These are phyloP conservation scores for Eubasilissa splendida DNA, from an alignment of 2,888 invertebrate species.

Conservation along the genomic window DNA sequence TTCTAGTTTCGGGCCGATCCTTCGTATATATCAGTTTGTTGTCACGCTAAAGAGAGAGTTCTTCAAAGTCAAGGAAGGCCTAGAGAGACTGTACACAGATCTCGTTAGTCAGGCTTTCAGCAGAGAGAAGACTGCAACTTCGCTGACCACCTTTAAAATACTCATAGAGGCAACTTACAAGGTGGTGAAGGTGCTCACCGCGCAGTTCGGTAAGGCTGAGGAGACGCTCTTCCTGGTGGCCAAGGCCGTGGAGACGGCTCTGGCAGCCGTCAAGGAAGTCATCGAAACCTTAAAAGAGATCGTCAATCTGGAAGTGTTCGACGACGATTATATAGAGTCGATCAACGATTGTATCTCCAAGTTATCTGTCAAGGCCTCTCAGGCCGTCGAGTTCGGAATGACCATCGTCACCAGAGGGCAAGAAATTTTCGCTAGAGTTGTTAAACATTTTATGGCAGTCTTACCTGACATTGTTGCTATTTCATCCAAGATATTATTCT, in stretches of 20 bases:
- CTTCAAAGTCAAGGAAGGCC: not conserved
- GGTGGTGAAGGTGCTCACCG: not conserved
- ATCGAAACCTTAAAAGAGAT: not conserved
- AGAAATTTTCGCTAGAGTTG: not conserved
- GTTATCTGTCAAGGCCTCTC: not conserved
- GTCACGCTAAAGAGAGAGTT: not conserved
- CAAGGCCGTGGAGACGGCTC: no score
- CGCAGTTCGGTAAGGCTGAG: not conserved
- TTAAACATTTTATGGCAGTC: not conserved
- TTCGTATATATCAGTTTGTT: not conserved
- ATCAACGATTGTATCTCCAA: conserved; percentile 14
- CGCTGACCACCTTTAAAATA: not conserved
- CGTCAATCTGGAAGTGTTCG: conserved; percentile 4
- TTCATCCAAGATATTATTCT: no score
- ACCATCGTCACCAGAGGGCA: not conserved
- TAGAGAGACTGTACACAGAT: not conserved
- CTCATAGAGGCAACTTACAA: not conserved
- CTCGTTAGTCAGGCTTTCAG: not conserved
- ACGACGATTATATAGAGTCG: not conserved
- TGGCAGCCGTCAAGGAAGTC: not conserved
- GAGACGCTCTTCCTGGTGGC: not conserved
- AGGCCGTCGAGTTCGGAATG: not conserved
- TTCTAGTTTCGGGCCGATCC: not conserved
- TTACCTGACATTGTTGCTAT: not conserved
- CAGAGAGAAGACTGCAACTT: not conserved